Evolutionary conservation across 2,113 vertebrate genomes (phyloP), one percentile per base, ranked within the genome.

Genomic region (Menidia beryllina): DNA sequence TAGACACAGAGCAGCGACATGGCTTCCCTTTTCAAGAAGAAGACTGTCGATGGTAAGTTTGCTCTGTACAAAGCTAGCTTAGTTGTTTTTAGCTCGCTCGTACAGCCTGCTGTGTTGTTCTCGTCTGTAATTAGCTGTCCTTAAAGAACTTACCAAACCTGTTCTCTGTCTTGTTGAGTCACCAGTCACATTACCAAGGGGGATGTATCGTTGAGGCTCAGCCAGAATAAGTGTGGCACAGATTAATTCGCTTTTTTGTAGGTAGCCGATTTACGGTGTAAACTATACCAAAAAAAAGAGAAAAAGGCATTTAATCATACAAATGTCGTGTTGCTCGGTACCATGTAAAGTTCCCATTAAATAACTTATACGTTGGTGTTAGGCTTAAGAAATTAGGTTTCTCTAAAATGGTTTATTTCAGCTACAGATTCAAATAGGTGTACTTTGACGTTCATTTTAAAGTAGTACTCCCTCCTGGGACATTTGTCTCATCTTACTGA

Each of bases 1-100:
- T 70, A 36, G 2, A 62, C 2, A 75, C 13, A 75, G 49, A 75
- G 25, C 69, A 60, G 45, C 66, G 60, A 56, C 76, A 98, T 98
- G 96, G 95, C 95, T 59, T 96, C 95, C 50, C 88, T 98, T 60
- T 98, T 98, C 87, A 98, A 97, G 94, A 98, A 97, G 95, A 98
- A 97, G 89, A 98, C 96, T 0, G 95, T 94, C 51, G 97, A 98
- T 10, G 97, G 97, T 98, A 91, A 97, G 97, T 94, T 91, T 81
- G 43, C 49, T 69, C 15, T 7, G 60, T 72, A 15, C 64, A 39
- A 52, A 72, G 70, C 88, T 86, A 88, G 86, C 86, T 79, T 75
- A 85, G 47, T 89, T 90, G 86, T 88, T 89, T 86, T 73, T 88
- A 87, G 78, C 81, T 36, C 3, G 1, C 21, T 0, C 57, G 38